Base-by-base conservation (phyloP, 2,797 vertebrate species). In the Spinus olivaceus region DNA sequence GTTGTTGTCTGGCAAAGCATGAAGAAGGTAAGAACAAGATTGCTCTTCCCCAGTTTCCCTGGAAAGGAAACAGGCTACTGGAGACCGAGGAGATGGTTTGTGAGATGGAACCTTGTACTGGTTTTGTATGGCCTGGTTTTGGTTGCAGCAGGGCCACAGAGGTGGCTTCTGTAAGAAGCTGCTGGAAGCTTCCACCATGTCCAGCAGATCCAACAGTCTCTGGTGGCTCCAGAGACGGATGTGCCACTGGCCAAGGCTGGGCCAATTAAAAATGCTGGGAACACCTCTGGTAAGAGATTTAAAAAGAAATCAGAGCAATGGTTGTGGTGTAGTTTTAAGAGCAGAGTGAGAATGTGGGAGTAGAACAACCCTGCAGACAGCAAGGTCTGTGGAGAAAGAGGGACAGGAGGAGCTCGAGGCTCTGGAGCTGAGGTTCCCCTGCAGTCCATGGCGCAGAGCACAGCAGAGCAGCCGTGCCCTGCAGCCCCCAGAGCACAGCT, bases 371-470 rank as follows among this genome's bases (percentile, higher is more conserved):
- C 16, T 39, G 41, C 28, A 41, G 53, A n/a, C 12, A 49, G 30
- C 30, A 28, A 12, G 35, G 1, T 35, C 25, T 5, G 7, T 51
- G 37, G 7, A 73, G n/a, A 16, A 50, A n/a, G 27, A 35, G 21
- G 37, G 5, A 4, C 33, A 37, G 2, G n/a, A 81, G n/a, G 5
- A 14, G 46, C 47, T 70, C 14, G 5, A 70, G 39, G 11, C n/a
- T 35, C 46, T 0, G 0, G 37, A 51, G 56, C 46, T 11, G 13
- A 8, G 37, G 2, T 3, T 70, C 2, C 17, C 4, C 17, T 42
- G 16, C 35, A 50, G 53, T 13, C 20, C 1, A 0, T 4, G 64
- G 25, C 6, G 4, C 41, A 41, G 35, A 7, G 8, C 37, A 8
- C 6, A 5, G 37, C 5, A 8, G 10, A 8, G 32, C 39, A 44